Evolutionary conservation across 1,140 invertebrate genomes (phyloP), one percentile per base, ranked within the genome.

Genomic region (Amyelois transitella): DNA sequence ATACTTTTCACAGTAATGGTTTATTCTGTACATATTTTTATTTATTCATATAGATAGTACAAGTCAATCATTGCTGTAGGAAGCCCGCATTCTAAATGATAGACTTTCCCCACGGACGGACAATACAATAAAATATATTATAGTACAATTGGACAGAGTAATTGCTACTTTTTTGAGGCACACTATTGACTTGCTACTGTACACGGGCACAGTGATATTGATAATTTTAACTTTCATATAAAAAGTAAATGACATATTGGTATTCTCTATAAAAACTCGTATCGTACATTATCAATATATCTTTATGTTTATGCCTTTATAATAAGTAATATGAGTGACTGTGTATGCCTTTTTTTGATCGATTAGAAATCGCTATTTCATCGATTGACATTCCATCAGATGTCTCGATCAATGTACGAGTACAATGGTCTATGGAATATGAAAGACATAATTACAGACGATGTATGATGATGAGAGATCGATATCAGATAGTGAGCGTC

Each of bases 41-140:
- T 28, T 1, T 28, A 6, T 28, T 6, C 25, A 28, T 12, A 28
- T 28, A 8, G 25, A 10, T 28, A n/a, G n/a, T n/a, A 54, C 52
- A 55, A 60, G 53, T 51, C 45, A 65, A 58, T 61, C 55, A 65
- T 58, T 48, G 28, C 14, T 17, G 51, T 57, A 60, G 48, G 28
- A 53, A 54, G 53, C 22, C 51, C 32, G 54, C 58, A 60, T 63
- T 58, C 43, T 43, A 49, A 55, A 66, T 56, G 56, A 60, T 61
- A 48, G 51, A 68, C 65, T 68, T 68, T 68, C 65, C 55, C 64
- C 51, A 6, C 7, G 2, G 24, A 18, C 55, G 43, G 45, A 56
- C 52, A 58, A 58, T 48, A 28, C 44, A 55, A 62, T 58, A 68
- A 66, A 69, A 62, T 66, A 65, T 65, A 65, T 48, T 24, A 45